Evolutionary conservation across 2,888 invertebrate species (phyloP).

Genomic region (Saturnia pavonia): DNA sequence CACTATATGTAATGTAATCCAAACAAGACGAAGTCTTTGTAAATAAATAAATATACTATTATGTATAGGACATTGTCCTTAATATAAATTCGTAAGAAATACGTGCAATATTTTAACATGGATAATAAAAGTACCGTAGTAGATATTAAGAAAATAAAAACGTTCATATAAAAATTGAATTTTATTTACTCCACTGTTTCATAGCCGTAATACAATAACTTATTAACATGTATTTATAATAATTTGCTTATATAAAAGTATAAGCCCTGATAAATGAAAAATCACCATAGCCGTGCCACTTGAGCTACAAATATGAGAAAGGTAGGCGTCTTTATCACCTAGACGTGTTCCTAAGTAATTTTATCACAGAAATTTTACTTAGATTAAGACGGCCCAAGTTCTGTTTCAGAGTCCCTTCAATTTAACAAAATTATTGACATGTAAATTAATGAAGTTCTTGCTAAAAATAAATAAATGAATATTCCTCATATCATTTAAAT

Average conservation of each 20-base stretch:
- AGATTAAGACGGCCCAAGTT: too few relatives aligned
- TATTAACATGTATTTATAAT: too few relatives aligned
- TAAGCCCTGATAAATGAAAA: too few relatives aligned
- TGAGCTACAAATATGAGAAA: not conserved
- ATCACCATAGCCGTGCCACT: not conserved
- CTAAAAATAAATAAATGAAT: not conserved
- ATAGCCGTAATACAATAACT: not conserved
- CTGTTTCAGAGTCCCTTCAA: too few relatives aligned
- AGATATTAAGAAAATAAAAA: conserved; percentile 7
- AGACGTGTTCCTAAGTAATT: too few relatives aligned
- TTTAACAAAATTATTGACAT: too few relatives aligned
- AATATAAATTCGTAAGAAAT: not conserved
- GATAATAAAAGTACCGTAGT: not conserved
- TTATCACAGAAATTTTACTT: too few relatives aligned
- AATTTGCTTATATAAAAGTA: too few relatives aligned
- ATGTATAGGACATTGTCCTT: not conserved
- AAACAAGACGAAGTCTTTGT: conserved; percentile 12
- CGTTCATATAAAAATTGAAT: conserved; percentile 27
- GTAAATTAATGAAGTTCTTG: not conserved
- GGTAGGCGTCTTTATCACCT: too few relatives aligned
- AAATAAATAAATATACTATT: not conserved
- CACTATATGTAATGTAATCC: not conserved
- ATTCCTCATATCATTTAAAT: not conserved
- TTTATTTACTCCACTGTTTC: not conserved
- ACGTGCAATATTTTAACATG: conserved; percentile 11